phyloP scores from a whole-genome alignment of 2,797 vertebrate genomes.

The Rousettus madagascariensis region DNA sequence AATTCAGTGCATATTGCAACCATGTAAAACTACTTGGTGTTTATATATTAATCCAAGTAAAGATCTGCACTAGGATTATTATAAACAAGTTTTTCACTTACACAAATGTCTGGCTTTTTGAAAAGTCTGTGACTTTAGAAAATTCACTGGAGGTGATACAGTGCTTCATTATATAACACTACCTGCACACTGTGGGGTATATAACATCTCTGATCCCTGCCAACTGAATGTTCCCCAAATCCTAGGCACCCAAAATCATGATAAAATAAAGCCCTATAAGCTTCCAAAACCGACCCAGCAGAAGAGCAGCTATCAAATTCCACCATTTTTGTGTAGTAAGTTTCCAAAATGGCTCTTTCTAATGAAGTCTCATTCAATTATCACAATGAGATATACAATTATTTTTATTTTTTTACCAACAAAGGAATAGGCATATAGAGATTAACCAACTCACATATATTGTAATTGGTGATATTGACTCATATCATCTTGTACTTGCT shows the following conservation, averaged over 20 bases:
- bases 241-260: neutral
- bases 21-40: neutral
- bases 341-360: neutral
- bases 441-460: neutral
- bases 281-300: neutral
- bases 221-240: neutral
- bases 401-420: neutral
- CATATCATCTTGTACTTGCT: neutral
- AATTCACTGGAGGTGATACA: neutral
- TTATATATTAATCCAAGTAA: constrained; percentile 19
- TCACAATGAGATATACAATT: neutral
- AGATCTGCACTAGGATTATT: neutral
- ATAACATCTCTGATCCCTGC: neutral
- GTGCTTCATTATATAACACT: neutral
- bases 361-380: neutral
- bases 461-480: neutral
- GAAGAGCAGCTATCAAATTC: neutral
- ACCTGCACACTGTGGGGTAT: neutral
- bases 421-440: neutral
- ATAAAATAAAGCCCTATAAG: neutral
- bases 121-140: neutral
- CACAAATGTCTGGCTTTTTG: neutral
- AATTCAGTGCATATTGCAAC: neutral
- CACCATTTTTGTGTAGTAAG: neutral
- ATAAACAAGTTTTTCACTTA: neutral